Base-by-base conservation (phyloP, 1,140 invertebrate species). In the Grapholita molesta region DNA sequence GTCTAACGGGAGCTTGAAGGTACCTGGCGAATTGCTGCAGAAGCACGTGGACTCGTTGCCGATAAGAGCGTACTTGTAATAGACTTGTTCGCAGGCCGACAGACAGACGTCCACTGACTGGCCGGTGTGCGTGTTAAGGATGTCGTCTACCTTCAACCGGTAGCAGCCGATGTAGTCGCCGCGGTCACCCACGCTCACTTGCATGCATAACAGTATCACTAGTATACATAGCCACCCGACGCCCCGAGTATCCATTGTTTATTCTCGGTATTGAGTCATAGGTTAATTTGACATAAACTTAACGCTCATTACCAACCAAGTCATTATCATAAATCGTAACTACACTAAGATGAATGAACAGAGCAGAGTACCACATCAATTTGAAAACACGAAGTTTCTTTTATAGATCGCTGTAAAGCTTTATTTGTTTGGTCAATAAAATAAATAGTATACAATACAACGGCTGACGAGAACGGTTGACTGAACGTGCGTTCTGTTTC, bases 1-100 rank as follows among this genome's bases (percentile, higher is more conserved):
- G 2, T 88, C 84, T 35, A 69, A 52, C 0, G 73, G 76, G 18
- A 90, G 38, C 70, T 83, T 78, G 33, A 85, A 81, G 11, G 80
- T 73, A 1, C 89, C 89, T 0, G 90, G 86, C 3, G 74, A 61
- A 57, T 91, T 92, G 9, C 82, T 86, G 66, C 90, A 92, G 52
- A 86, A 88, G 68, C 92, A 92, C 8, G 84, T 86, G 0, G 89
- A 88, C n/a, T 89, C 85, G 55, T 91, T 91, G 18, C 84, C 84
- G 53, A 92, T 81, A 4, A 92, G 73, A 25, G 90, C 87, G 66
- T 88, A 91, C 53, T 85, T 89, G 70, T 91, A 92, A 67, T 80
- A 92, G 2, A 92, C 80, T 74, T 91, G 82, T 64, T 91, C 89
- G 66, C 91, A 92, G 5, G 88, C 87, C 4, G 85, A 84, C 9